These are phyloP conservation scores for Agrypnus murinus DNA, from an alignment of 2,888 invertebrate species.

Conservation along the genomic window DNA sequence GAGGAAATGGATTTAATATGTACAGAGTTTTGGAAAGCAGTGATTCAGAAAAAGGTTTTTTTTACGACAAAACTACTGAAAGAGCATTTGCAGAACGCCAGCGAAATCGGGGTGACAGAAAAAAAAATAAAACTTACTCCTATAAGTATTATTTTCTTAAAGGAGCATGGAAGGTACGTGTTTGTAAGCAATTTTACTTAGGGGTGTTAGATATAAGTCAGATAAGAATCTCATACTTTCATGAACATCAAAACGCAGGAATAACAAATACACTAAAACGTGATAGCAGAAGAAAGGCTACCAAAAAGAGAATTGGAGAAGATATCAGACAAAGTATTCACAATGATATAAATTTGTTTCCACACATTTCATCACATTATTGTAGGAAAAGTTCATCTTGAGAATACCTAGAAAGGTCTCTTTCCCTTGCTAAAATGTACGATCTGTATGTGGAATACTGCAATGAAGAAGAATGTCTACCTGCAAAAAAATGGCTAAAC, in stretches of 20 bases:
- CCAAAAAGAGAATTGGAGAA: not conserved
- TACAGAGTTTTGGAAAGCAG: no score
- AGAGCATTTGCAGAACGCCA: no score
- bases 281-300: not conserved
- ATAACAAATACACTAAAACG: not conserved
- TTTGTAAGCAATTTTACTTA: no score
- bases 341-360: not conserved
- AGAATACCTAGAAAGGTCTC: slow-evolving; percentile 5
- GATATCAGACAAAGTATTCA: slow-evolving; percentile 6
- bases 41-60: no score
- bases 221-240: not conserved
- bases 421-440: not conserved
- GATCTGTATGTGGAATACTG: not conserved
- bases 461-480: not conserved
- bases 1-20: no score
- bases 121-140: no score
- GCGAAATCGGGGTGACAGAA: no score
- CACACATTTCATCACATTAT: not conserved
- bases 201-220: not conserved
- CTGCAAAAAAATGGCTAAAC: not conserved
- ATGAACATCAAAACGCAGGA: not conserved
- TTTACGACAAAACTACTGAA: no score
- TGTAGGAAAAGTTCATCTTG: not conserved
- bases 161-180: no score
- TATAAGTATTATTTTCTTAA: no score